Evolutionary conservation across 1,140 invertebrate genomes (phyloP).

Genomic region (Calliphora vicina): DNA sequence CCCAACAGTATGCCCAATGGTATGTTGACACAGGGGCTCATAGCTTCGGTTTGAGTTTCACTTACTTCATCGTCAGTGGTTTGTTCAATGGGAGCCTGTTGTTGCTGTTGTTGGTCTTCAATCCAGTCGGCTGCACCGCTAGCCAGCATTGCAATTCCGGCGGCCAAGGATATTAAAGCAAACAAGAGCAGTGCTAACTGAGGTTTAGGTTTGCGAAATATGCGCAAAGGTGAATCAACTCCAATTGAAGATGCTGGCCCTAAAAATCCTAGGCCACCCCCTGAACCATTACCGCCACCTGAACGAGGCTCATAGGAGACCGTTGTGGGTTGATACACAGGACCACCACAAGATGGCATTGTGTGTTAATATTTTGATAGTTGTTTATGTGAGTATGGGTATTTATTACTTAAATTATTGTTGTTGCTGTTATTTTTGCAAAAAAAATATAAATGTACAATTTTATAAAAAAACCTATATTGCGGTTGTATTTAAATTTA

Average conservation of each 20-base stretch:
- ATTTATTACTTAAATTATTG: background rate
- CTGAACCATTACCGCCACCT: constrained; percentile 48
- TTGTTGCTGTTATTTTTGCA: background rate
- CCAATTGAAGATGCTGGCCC: constrained; percentile 37
- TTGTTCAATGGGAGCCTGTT: background rate
- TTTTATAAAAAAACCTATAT: background rate
- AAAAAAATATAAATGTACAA: background rate
- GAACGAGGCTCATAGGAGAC: constrained; percentile 73
- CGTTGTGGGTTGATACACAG: constrained; percentile 76
- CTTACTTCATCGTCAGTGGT: constrained; percentile 7
- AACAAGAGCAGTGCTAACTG: constrained; percentile 40
- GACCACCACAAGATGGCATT: constrained; percentile 69
- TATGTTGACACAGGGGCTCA: constrained; percentile 24
- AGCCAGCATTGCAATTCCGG: constrained; percentile 42
- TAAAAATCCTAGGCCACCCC: constrained; percentile 11
- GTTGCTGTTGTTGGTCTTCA: constrained; percentile 28
- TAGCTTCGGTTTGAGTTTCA: constrained; percentile 25
- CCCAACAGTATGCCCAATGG: constrained; percentile 40
- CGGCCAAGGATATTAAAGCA: constrained; percentile 37
- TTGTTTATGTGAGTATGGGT: background rate
- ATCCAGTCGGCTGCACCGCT: constrained; percentile 38
- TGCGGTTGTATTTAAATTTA: background rate
- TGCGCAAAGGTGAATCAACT: constrained; percentile 38
- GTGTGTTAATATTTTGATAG: constrained; percentile 41
- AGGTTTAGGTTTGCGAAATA: constrained; percentile 39